These are phyloP conservation scores for Eristalinus sepulchralis DNA, from an alignment of 2,888 invertebrate species.

Conservation along the genomic window DNA sequence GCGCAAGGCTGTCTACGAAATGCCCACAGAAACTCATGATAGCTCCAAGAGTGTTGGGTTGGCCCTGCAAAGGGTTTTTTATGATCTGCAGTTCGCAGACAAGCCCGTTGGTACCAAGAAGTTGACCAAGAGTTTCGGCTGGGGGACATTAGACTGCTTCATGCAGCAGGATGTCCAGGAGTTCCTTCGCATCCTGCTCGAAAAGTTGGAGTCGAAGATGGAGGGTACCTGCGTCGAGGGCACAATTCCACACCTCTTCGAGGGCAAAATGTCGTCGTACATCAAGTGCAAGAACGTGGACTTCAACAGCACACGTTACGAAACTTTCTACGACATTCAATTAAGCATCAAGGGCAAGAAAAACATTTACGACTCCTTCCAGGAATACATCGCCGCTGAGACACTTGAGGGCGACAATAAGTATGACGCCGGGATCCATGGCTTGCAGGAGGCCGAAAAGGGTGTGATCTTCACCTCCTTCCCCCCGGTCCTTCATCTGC, in stretches of 20 bases:
- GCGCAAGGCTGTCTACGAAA: constrained; percentile 96
- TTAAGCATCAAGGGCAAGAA: constrained; percentile 98
- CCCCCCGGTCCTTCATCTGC: constrained; percentile 97
- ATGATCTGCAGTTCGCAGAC: constrained; percentile 96
- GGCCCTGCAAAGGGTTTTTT: constrained; percentile 97
- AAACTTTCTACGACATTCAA: constrained; percentile 98
- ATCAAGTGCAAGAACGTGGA: constrained; percentile 98
- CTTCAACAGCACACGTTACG: constrained; percentile 94
- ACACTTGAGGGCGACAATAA: constrained; percentile 97
- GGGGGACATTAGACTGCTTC: constrained; percentile 98
- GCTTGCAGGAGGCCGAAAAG: constrained; percentile 97
- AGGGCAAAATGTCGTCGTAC: constrained; percentile 98
- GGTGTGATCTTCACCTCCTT: constrained; percentile 96
- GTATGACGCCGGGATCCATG: constrained; percentile 98
- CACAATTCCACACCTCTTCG: constrained; percentile 97
- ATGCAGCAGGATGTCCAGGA: constrained; percentile 98
- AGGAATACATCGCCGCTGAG: constrained; percentile 96
- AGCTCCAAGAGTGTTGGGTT: constrained; percentile 92
- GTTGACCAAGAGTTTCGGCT: constrained; percentile 98
- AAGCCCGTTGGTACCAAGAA: constrained; percentile 99
- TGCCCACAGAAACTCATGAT: constrained; percentile 99
- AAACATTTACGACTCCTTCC: constrained; percentile 95
- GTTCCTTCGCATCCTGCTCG: constrained; percentile 91
- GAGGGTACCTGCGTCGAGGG: constrained; percentile 98
- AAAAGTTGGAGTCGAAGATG: constrained; percentile 99